Percentiles rank a stretch among this genome's conserved stretches.
These are phyloP conservation scores for Rapana venosa DNA, from an alignment of 2,888 invertebrate species.

Conservation along the genomic window DNA sequence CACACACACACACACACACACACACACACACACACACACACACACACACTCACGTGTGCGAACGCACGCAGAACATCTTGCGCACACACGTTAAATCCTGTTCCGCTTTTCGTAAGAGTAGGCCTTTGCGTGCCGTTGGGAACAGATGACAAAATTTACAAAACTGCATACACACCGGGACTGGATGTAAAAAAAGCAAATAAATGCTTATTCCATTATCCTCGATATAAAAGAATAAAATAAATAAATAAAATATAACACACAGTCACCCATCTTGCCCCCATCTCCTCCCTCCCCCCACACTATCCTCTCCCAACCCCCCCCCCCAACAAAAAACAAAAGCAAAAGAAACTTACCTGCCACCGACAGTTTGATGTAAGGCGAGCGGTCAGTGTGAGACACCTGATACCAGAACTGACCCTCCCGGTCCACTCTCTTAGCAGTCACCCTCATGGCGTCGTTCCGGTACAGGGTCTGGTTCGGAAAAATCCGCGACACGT, in stretches of 20 bases:
- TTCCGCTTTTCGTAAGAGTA: too few relatives aligned
- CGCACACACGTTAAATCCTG: conserved; percentile 8
- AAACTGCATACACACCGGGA: too few relatives aligned
- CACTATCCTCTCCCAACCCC: not conserved
- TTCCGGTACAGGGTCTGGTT: conserved; percentile 63
- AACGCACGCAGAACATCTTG: not conserved
- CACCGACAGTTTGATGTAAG: conserved; percentile 68
- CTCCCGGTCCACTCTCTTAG: conserved; percentile 43
- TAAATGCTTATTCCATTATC: too few relatives aligned
- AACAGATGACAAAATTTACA: too few relatives aligned
- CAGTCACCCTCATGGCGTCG: conserved; percentile 57
- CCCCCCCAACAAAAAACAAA: too few relatives aligned
- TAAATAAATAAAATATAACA: too few relatives aligned
- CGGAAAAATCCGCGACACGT: conserved; percentile 64
- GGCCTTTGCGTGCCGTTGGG: too few relatives aligned
- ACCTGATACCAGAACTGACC: conserved; percentile 62
- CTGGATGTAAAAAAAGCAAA: too few relatives aligned
- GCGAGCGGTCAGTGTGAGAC: conserved; percentile 59
- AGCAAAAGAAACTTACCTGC: conserved; percentile 56
- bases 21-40: not conserved
- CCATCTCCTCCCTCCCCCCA: not conserved
- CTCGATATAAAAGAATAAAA: too few relatives aligned
- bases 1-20: not conserved
- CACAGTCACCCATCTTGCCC: not conserved
- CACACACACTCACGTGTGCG: not conserved